phyloP scores from a whole-genome alignment of 2,888 invertebrate genomes.

The Rotaria sp. region DNA sequence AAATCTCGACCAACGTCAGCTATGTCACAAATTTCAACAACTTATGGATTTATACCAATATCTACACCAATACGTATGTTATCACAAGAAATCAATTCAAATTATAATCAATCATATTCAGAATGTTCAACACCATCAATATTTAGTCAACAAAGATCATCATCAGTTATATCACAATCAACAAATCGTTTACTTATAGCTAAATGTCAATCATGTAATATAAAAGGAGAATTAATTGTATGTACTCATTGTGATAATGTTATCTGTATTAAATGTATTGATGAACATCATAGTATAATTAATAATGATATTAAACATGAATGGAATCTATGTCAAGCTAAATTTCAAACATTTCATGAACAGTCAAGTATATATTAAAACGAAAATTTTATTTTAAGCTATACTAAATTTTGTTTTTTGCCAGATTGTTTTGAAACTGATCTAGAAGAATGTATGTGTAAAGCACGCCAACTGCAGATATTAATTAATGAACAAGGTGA shows the following conservation, averaged over 20 bases:
- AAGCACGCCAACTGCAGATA: background rate
- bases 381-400: too few species aligned
- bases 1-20: background rate
- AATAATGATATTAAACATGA: background rate
- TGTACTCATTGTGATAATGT: constrained; percentile 26
- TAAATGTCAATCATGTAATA: constrained; percentile 1
- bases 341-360: background rate
- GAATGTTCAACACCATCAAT: background rate
- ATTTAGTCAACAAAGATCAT: background rate
- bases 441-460: background rate
- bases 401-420: too few species aligned
- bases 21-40: background rate
- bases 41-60: background rate
- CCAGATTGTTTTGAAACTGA: background rate
- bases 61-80: background rate
- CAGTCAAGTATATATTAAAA: background rate
- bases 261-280: background rate
- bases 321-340: background rate
- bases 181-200: background rate
- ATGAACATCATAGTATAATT: background rate
- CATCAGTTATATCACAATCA: background rate
- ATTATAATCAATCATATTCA: background rate
- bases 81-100: background rate
- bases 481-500: background rate
- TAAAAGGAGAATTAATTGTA: background rate